Evolutionary conservation across 2,888 invertebrate species (phyloP), one percentile per base, ranked within the genome.

Genomic region (Mamestra brassicae): DNA sequence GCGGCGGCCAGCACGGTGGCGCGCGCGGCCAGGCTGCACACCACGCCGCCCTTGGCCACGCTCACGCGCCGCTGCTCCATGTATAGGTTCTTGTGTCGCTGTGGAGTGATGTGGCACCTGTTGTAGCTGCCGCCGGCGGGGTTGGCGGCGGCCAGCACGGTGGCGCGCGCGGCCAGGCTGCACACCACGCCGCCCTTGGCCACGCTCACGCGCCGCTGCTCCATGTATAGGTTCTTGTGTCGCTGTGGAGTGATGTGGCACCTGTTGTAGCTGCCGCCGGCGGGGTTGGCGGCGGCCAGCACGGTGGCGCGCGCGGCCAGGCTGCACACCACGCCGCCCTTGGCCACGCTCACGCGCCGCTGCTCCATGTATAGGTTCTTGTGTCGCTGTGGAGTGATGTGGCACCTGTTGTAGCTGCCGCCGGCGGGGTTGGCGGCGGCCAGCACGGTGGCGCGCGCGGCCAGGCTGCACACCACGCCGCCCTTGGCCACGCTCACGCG

Each of bases 11-110:
- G 95, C 42, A 99, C 98, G 0, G 99, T 98, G 0, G 98, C 98
- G 68, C 98, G 97, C 0, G 99, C 98, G 38, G 98, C 98, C 63
- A 99, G 95, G 71, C 98, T 98, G 92, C 98, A 98, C 60, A 98
- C 98, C 34, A 98, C 97, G 7, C 98, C 98, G 17, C 98, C 98
- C 93, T 99, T 99, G 1, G 99, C 98, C 71, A 99, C 97, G 90
- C 98, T 98, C 57, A 99, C 98, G 65, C 98, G 97, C 87, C 99
- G 98, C 89, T 99, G 99, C 92, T 99, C 99, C 99, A 99, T 99
- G 1, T 42, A 42, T 8, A 42, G 42, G 42, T 42, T 7, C 42
- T 42, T 7, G 42, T 42, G 42, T 42, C 42, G 42, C 42, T 42
- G 42, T 42, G 42, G 42, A 42, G 42, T 42, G 42, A 42, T 42